Base-by-base conservation (phyloP, 2,888 invertebrate genomes). In the Tachina fera region DNA sequence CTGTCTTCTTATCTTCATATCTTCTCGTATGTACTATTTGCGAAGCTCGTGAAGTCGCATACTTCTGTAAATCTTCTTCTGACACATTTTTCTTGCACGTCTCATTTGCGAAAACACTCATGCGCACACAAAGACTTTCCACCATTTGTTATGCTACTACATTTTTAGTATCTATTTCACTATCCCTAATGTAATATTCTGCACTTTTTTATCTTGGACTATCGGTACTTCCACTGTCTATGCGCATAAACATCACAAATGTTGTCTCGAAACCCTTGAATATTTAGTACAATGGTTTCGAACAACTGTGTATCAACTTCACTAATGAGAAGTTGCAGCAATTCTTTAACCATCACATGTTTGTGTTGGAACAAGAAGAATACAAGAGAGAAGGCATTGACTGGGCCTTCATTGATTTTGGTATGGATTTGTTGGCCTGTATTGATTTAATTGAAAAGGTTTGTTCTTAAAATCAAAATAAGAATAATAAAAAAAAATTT, bases 281-380 rank as follows among this genome's bases (percentile, higher is more conserved):
- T 58, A 45, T 79, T 79, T 94, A 98, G 98, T 98, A 94, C 95
- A 99, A 99, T 95, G 98, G 98, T 93, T 99, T 99, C 95, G 99
- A 99, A 94, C 98, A 99, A 95, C 96, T 99, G 94, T 99, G 99
- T 95, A 99, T 99, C 96, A 99, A 99, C 96, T 99, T 98, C 95
- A 98, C 98, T 93, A 99, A 99, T 94, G 98, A 99, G 94, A 98
- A 98, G 95, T 96, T 99, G 90, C 99, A 99, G 95, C 99, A 99
- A 95, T 99, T 99, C 95, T 99, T 99, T 96, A 99, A 99, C 95
- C 99, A 99, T 94, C 97, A 99, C 96, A 99, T 99, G 99, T 99
- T 99, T 94, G 98, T 99, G 90, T 95, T 99, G 94, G 99, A 99
- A 94, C 99, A 99, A 96, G 98, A 99, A 94, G 98, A 99, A 93